Base-by-base conservation (phyloP, 1,140 invertebrate genomes). In the Sinonovacula constricta region DNA sequence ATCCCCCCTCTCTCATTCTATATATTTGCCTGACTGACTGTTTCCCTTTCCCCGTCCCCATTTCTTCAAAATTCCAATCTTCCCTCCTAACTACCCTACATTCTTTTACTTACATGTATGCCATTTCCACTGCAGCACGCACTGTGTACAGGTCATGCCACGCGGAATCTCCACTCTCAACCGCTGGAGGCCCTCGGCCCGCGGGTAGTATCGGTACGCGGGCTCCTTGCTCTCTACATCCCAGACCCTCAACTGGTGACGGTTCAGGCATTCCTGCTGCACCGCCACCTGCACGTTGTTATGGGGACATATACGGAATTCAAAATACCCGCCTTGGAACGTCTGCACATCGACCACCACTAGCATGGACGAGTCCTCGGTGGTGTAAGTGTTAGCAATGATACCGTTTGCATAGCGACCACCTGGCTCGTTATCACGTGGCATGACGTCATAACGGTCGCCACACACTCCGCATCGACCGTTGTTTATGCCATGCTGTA, bases 41-140 rank as follows among this genome's bases (percentile, higher is more conserved):
- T n/a, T n/a, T n/a, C n/a, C n/a, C n/a, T n/a, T n/a, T n/a, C n/a
- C n/a, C n/a, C n/a, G n/a, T n/a, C n/a, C n/a, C n/a, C n/a, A n/a
- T n/a, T n/a, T n/a, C n/a, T n/a, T n/a, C n/a, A n/a, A n/a, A n/a
- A n/a, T n/a, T n/a, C n/a, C n/a, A n/a, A n/a, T n/a, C n/a, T n/a
- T n/a, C n/a, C n/a, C n/a, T n/a, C n/a, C n/a, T n/a, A n/a, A n/a
- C n/a, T n/a, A n/a, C n/a, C n/a, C n/a, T n/a, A n/a, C n/a, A n/a
- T n/a, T n/a, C n/a, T n/a, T n/a, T 57, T 26, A 49, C 74, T 66
- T 65, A 95, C 95, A 96, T 82, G 96, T 97, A 74, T 94, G 95
- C 88, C 97, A 98, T 72, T 94, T 96, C 97, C 97, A 98, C 86
- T 97, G 96, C 0, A 98, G 87, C 0, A 97, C 95, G 86, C 96